Evolutionary conservation across 1,140 invertebrate species (phyloP), one percentile per base, ranked within the genome.

Genomic region (Drosophila nasuta): DNA sequence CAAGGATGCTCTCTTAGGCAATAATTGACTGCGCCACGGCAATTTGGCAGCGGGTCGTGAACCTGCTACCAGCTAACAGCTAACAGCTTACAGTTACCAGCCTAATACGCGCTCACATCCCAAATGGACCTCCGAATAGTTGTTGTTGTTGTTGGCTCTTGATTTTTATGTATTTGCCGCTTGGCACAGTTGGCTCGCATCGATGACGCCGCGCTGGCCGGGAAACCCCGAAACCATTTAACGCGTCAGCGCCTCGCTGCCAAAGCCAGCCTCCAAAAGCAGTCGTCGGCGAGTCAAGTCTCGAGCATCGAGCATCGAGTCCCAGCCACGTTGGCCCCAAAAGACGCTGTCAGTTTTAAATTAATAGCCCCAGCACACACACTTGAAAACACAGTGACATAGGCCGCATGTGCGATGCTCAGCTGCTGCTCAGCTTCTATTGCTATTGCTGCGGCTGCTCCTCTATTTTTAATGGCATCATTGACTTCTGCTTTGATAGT

Each of bases 191-290:
- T 88, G 85, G 85, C 79, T 52, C 64, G 43, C 57, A 56, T 73
- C 60, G 41, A 66, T 74, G 75, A 51, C 56, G 70, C 69, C 68
- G 74, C 76, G 79, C 48, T 82, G 82, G 76, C 65, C 83, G 83
- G 85, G 85, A 88, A 83, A 83, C 69, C 80, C 70, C 81, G 76
- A 62, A 73, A 89, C 70, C 85, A 89, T 89, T 89, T 89, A 89
- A 89, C 86, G 85, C 85, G 85, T 89, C 85, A 87, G 78, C 85
- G 85, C 78, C 85, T 89, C 78, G 82, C 41, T 8, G 79, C 82
- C 79, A 82, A 79, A 68, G 41, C 41, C 41, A 75, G 79, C 60
- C 62, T 64, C 63, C 56, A 66, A 80, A 25, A 25, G 20, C 20
- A 25, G 74, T 77, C 35, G 35, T 67, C n/a, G 13, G 6, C 52